Evolutionary conservation across 2,113 vertebrate genomes (phyloP).

Genomic region (Lampris incognitus): DNA sequence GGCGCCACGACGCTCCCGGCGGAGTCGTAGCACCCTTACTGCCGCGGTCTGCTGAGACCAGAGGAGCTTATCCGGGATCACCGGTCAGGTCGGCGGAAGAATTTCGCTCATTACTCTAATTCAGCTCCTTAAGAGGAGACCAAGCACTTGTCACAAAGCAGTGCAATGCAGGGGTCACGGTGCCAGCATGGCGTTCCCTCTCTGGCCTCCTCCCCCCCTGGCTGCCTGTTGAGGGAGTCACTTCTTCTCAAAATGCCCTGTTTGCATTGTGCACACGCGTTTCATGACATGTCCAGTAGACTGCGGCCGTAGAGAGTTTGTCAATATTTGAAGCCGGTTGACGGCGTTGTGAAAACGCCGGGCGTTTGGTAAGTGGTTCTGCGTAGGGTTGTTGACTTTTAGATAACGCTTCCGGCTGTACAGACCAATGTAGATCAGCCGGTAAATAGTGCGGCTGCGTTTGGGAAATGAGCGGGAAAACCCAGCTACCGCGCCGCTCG

Average conservation of each 20-base stretch:
- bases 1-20: too few species aligned
- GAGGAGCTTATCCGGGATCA: conserved; percentile 57
- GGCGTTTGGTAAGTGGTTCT: background rate
- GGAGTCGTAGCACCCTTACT: background rate
- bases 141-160: conserved; percentile 13
- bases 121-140: background rate
- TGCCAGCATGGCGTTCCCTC: too few species aligned
- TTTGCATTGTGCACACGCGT: conserved; percentile 9
- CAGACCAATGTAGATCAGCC: too few species aligned
- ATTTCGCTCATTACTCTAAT: conserved; percentile 39
- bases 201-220: background rate
- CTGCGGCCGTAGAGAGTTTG: conserved; percentile 13
- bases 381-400: background rate
- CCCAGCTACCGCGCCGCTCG: background rate
- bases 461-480: background rate
- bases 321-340: background rate
- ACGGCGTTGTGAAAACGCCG: conserved; percentile 18
- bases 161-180: too few species aligned
- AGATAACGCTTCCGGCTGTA: too few species aligned
- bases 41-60: background rate
- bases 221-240: conserved; percentile 1
- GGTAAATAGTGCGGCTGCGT: too few species aligned
- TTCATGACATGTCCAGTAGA: background rate
- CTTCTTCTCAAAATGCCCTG: background rate
- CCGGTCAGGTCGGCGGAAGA: conserved; percentile 49